A percentile compares a stretch with the other conserved stretches of the same genome.
These are phyloP conservation scores for Clepsis dumicolana DNA, from an alignment of 2,888 invertebrate genomes.

Conservation along the genomic window DNA sequence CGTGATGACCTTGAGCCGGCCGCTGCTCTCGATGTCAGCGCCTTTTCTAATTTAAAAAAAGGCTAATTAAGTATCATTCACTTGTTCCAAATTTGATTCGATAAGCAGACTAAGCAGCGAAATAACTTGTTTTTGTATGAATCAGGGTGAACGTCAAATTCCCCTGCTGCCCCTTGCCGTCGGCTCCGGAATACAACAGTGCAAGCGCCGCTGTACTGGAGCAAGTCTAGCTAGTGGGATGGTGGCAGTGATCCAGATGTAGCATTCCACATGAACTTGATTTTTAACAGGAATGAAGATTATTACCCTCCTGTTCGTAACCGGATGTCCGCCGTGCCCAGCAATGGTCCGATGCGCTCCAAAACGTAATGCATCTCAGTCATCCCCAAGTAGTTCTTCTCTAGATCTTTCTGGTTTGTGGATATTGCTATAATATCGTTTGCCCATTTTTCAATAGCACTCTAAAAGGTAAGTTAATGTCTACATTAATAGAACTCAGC, in stretches of 20 bases:
- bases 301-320: background rate
- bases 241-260: background rate
- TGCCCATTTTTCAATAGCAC: conserved; percentile 69
- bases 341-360: conserved; percentile 63
- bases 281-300: background rate
- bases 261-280: background rate
- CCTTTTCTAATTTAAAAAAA: conserved; percentile 41
- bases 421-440: conserved; percentile 65
- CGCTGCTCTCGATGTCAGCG: conserved; percentile 51
- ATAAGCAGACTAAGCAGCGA: too few relatives aligned
- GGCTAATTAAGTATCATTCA: too few relatives aligned
- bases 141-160: too few relatives aligned
- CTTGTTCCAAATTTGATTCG: too few relatives aligned
- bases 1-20: conserved; percentile 66
- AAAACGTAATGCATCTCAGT: conserved; percentile 71
- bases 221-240: background rate
- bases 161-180: too few relatives aligned
- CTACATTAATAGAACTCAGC: background rate
- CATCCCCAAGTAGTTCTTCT: conserved; percentile 64
- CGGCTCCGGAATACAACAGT: too few relatives aligned
- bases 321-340: conserved; percentile 64
- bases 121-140: too few relatives aligned
- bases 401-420: conserved; percentile 58
- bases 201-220: too few relatives aligned
- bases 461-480: conserved; percentile 58